Evolutionary conservation across 2,113 vertebrate genomes (phyloP).

Genomic region (Poecile atricapillus): DNA sequence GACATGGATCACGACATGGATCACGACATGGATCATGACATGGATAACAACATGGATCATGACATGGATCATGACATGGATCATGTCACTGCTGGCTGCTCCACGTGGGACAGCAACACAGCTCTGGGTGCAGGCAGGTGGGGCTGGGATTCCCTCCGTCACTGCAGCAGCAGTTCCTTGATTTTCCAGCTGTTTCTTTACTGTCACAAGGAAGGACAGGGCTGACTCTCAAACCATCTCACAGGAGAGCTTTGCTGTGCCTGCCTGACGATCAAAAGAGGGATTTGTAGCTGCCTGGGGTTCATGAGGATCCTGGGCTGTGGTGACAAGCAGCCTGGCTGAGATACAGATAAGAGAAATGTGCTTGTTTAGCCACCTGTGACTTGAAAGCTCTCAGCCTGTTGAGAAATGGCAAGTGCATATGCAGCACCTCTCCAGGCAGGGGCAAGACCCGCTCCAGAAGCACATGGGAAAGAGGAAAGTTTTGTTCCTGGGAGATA

Average conservation of each 20-base stretch:
- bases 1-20: too few species aligned
- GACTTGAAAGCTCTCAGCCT: background rate
- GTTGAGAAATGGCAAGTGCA: background rate
- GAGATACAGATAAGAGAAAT: background rate
- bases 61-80: too few species aligned
- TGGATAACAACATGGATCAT: too few species aligned
- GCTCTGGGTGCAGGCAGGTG: background rate
- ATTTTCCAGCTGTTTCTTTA: background rate
- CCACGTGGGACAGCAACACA: rapidly evolving
- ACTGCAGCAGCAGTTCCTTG: background rate
- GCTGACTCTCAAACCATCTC: rapidly evolving
- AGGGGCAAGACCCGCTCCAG: background rate
- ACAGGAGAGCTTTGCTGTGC: background rate
- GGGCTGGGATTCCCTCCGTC: rapidly evolving
- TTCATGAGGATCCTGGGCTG: background rate
- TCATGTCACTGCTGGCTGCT: background rate
- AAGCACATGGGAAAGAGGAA: background rate
- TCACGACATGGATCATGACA: too few species aligned
- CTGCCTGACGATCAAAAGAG: background rate
- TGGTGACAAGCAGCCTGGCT: background rate
- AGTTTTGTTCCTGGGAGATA: background rate
- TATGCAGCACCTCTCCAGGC: background rate
- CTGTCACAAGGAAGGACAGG: background rate
- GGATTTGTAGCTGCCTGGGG: background rate
- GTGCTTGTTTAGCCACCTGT: background rate